These are phyloP conservation scores for Cyanoderma ruficeps DNA, from an alignment of 2,113 vertebrate species.

Conservation along the genomic window DNA sequence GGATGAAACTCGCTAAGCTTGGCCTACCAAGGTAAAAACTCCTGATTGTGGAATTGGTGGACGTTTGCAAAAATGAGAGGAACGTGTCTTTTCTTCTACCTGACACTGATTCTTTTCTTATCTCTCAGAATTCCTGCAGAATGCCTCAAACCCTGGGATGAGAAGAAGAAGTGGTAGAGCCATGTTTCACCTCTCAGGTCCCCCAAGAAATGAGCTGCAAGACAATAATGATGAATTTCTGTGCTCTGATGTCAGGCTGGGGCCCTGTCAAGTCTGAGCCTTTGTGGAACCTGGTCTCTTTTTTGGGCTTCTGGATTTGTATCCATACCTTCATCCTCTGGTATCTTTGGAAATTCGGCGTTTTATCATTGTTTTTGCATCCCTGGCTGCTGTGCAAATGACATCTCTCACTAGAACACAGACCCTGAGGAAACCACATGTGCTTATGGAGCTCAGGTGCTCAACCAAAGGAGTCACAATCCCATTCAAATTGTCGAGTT, in stretches of 20 bases:
- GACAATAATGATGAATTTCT: not conserved
- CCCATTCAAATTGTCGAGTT: not conserved
- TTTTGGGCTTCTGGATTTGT: not conserved
- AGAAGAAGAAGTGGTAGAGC: not conserved
- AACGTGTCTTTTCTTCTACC: fast-evolving
- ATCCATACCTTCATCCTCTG: not conserved
- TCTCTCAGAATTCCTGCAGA: not conserved
- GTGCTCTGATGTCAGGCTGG: not conserved
- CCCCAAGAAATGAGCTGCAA: not conserved
- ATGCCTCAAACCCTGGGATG: not conserved
- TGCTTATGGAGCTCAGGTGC: not conserved
- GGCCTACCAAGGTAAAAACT: not conserved
- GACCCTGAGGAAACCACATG: not conserved
- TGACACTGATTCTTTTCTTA: not conserved
- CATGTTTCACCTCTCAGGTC: not conserved
- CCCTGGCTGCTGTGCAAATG: not conserved
- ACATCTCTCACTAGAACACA: not conserved
- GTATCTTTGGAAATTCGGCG: not conserved
- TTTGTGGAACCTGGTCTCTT: not conserved
- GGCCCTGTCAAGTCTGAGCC: not conserved
- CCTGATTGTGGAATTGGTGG: too few species aligned
- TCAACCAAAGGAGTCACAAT: not conserved
- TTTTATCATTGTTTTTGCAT: not conserved
- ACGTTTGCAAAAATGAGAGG: not conserved
- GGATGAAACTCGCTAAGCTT: not conserved